phyloP scores from a whole-genome alignment of 1,140 invertebrate species.

The Drosophila albomicans region DNA sequence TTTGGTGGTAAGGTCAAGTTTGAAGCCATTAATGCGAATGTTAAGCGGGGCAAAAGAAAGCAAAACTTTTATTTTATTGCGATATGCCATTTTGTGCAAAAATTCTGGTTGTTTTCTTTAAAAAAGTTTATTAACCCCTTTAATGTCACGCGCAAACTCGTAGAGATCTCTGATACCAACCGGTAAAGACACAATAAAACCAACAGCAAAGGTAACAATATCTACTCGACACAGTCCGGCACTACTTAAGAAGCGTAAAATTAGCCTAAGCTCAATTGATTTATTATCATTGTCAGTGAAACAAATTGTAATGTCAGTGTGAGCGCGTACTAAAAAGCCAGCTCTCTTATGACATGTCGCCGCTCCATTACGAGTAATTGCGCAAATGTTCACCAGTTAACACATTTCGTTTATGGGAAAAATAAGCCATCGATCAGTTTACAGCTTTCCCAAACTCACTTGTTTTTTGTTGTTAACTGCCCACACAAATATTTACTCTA shows the following conservation, averaged over 20 bases:
- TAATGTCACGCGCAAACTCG: slow-evolving; percentile 47
- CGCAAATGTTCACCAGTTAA: slow-evolving; percentile 46
- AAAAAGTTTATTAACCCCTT: slow-evolving; percentile 78
- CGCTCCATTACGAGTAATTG: slow-evolving; percentile 26
- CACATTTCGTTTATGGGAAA: slow-evolving; percentile 50
- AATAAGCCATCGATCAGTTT: slow-evolving; percentile 27
- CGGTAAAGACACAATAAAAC: slow-evolving; percentile 37
- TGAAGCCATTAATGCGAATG: slow-evolving; percentile 67
- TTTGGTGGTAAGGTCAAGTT: slow-evolving; percentile 79
- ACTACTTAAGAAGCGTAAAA: slow-evolving; percentile 53
- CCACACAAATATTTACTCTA: slow-evolving; percentile 52
- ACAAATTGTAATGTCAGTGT: slow-evolving; percentile 31
- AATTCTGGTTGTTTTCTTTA: slow-evolving; percentile 49
- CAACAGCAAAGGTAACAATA: slow-evolving; percentile 13
- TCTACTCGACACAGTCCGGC: slow-evolving; percentile 17
- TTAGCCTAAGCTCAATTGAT: slow-evolving; percentile 69
- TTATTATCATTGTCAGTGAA: slow-evolving; percentile 73
- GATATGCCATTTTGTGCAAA: slow-evolving; percentile 40
- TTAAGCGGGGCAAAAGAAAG: slow-evolving; percentile 68
- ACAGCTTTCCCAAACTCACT: slow-evolving; percentile 35
- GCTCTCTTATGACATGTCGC: slow-evolving; percentile 42
- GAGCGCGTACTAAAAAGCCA: slow-evolving; percentile 34
- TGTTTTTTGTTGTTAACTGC: slow-evolving; percentile 33
- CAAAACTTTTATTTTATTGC: slow-evolving; percentile 57
- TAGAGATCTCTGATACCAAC: slow-evolving; percentile 51